Evolutionary conservation across 2,888 invertebrate genomes (phyloP).

Genomic region (Acleris sparsana): DNA sequence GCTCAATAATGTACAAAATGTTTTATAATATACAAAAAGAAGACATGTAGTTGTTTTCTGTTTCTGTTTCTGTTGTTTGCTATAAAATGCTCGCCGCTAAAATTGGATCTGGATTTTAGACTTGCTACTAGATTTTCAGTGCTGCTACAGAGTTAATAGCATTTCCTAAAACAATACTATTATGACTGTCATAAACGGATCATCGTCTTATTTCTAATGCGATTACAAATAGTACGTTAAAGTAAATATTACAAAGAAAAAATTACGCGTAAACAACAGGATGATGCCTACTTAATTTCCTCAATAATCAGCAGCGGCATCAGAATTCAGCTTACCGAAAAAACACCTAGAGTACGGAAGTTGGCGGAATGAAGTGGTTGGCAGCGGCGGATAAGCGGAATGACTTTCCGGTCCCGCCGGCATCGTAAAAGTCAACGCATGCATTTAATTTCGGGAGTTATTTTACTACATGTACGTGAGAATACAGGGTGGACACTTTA

Average conservation of each 20-base stretch:
- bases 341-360: slow-evolving; percentile 55
- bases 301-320: slow-evolving; percentile 41
- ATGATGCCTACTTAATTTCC: slow-evolving; percentile 8
- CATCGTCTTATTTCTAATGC: neutral
- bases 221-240: neutral
- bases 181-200: neutral
- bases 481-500: slow-evolving; percentile 39
- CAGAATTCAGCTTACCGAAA: slow-evolving; percentile 57
- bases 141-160: too few relatives aligned
- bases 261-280: neutral
- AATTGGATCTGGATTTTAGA: too few relatives aligned
- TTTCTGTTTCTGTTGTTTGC: too few relatives aligned
- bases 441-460: slow-evolving; percentile 71
- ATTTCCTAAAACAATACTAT: neutral
- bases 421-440: slow-evolving; percentile 73
- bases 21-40: too few relatives aligned
- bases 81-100: too few relatives aligned
- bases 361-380: slow-evolving; percentile 61
- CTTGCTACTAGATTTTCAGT: too few relatives aligned
- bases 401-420: slow-evolving; percentile 66
- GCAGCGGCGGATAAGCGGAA: slow-evolving; percentile 64
- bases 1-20: too few relatives aligned
- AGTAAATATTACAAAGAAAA: neutral
- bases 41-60: too few relatives aligned
- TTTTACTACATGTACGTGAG: slow-evolving; percentile 46